Evolutionary conservation across 2,797 vertebrate genomes (phyloP).

Genomic region (Parauchenoglanis ngamensis): DNA sequence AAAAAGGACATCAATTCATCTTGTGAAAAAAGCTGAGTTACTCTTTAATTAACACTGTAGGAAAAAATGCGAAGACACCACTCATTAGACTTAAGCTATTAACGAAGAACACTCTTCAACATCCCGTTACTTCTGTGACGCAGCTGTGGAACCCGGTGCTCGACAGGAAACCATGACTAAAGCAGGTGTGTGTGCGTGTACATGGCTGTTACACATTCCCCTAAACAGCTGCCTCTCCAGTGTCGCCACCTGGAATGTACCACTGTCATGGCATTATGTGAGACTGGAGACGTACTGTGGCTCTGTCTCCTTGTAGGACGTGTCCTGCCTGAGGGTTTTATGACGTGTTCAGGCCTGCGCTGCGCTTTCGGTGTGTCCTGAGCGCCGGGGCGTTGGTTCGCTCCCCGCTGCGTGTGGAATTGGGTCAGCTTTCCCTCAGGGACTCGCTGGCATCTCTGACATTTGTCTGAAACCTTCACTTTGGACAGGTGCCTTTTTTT

Average conservation of each 20-base stretch:
- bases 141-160: neutral
- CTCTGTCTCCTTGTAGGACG: neutral
- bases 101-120: neutral
- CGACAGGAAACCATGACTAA: neutral
- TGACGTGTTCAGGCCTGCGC: neutral
- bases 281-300: neutral
- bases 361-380: neutral
- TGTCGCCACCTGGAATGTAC: conserved; percentile 20
- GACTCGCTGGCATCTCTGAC: conserved; percentile 9
- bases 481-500: conserved; percentile 4
- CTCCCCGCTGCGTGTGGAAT: neutral
- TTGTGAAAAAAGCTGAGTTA: neutral
- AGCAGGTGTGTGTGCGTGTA: conserved; percentile 2
- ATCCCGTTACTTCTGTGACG: neutral
- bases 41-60: neutral
- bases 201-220: neutral
- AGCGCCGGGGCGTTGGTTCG: neutral
- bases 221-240: conserved; percentile 2
- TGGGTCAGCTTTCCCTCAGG: conserved; percentile 18
- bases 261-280: neutral
- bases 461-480: conserved; percentile 1
- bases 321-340: neutral
- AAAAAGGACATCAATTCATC: neutral
- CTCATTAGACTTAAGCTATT: neutral
- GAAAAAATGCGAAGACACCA: too few relatives aligned